These are phyloP conservation scores for Salvelinus fontinalis DNA, from an alignment of 2,113 vertebrate genomes.

Conservation along the genomic window DNA sequence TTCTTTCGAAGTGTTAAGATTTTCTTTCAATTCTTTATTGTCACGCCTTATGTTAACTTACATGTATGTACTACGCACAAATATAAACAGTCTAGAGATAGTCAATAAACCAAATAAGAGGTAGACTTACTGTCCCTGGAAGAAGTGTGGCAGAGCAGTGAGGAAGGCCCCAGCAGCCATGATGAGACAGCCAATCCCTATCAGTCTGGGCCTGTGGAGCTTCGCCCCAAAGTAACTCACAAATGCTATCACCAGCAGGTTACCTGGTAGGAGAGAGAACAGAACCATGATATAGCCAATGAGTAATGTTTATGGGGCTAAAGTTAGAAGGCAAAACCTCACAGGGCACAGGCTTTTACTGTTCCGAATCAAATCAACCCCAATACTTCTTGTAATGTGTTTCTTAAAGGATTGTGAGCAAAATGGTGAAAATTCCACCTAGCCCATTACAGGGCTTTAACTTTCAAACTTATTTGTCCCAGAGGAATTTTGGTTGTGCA, in stretches of 20 bases:
- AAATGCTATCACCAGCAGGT: constrained; percentile 88
- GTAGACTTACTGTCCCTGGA: constrained; percentile 88
- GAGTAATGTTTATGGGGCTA: not conserved
- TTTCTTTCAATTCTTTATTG: too few species aligned
- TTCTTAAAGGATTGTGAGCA: too few species aligned
- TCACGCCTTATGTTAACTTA: too few species aligned
- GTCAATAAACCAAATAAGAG: not conserved
- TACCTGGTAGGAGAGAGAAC: constrained; percentile 73
- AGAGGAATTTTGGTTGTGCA: too few species aligned
- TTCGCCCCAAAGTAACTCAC: constrained; percentile 96
- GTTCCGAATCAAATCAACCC: too few species aligned
- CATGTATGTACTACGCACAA: not conserved
- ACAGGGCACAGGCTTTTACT: too few species aligned
- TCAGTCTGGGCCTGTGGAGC: constrained; percentile 90
- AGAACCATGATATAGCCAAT: not conserved
- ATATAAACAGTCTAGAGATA: not conserved
- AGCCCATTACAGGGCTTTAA: too few species aligned
- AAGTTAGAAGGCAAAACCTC: too few species aligned
- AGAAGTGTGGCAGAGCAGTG: constrained; percentile 86
- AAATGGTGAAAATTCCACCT: too few species aligned
- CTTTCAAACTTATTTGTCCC: too few species aligned
- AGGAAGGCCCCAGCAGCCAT: constrained; percentile 86
- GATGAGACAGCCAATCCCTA: constrained; percentile 86
- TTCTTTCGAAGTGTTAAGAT: too few species aligned
- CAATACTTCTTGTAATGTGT: too few species aligned